Evolutionary conservation across 2,888 invertebrate species (phyloP).

Genomic region (Cancer borealis): DNA sequence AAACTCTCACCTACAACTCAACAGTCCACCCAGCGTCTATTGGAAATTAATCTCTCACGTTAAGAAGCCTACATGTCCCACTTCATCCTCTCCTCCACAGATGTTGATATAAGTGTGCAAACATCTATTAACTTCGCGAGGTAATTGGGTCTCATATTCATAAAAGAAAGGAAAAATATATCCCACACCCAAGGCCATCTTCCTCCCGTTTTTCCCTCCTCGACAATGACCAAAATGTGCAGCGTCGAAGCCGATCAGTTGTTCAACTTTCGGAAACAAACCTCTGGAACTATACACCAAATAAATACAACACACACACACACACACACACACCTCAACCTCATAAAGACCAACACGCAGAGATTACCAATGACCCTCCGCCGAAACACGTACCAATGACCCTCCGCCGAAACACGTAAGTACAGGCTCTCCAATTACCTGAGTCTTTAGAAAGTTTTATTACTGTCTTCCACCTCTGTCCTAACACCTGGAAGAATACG

Average conservation of each 20-base stretch:
- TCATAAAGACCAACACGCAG: background rate
- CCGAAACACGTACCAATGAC: background rate
- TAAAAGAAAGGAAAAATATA: background rate
- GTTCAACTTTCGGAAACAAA: background rate
- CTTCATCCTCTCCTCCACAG: background rate
- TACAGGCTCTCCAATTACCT: slow-evolving; percentile 4
- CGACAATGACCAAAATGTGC: background rate
- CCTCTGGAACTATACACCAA: background rate
- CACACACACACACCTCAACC: background rate
- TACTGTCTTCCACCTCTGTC: background rate
- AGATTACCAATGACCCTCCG: background rate
- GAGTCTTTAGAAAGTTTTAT: background rate
- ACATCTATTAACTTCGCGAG: background rate
- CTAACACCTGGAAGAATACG: background rate
- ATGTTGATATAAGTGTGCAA: background rate
- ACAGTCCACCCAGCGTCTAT: background rate
- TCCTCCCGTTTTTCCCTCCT: background rate
- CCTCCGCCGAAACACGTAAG: background rate
- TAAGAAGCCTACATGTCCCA: background rate
- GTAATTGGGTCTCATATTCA: background rate
- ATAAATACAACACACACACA: background rate
- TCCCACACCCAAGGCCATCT: background rate
- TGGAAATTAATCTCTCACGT: background rate
- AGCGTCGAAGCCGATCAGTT: background rate
- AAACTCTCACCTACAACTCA: background rate